phyloP scores from a whole-genome alignment of 2,888 invertebrate species.

The Campoplex capitator region DNA sequence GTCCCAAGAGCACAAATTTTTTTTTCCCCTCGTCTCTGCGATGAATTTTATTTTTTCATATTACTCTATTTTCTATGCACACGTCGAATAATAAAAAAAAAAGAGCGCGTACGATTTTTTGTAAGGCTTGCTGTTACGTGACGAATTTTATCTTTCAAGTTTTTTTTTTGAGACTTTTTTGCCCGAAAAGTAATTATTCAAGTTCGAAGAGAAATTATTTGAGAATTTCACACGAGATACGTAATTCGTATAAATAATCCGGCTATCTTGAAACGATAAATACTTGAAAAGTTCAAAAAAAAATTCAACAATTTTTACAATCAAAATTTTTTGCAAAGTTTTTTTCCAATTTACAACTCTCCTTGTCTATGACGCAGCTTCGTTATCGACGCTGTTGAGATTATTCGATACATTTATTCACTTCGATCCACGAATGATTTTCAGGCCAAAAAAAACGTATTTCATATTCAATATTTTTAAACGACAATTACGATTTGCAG shows the following conservation, averaged over 20 bases:
- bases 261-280: too few relatives aligned
- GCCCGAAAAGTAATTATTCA: too few relatives aligned
- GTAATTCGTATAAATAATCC: too few relatives aligned
- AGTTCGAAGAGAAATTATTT: too few relatives aligned
- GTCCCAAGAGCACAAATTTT: conserved; percentile 47
- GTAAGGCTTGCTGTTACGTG: neutral
- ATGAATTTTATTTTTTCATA: conserved; percentile 13
- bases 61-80: conserved; percentile 23
- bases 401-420: too few relatives aligned
- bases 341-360: too few relatives aligned
- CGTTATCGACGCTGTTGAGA: too few relatives aligned
- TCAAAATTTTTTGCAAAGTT: too few relatives aligned
- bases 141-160: neutral
- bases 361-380: too few relatives aligned
- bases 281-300: too few relatives aligned
- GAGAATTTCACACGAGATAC: neutral
- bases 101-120: neutral
- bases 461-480: neutral
- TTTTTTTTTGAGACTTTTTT: neutral
- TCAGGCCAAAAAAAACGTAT: neutral
- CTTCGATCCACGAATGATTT: neutral
- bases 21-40: conserved; percentile 18
- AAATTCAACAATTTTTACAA: too few relatives aligned
- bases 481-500: neutral
- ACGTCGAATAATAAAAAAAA: conserved; percentile 12